Percentiles rank a stretch among this genome's conserved stretches.
phyloP scores from a whole-genome alignment of 2,888 invertebrate species.

The Stomorhina lunata region DNA sequence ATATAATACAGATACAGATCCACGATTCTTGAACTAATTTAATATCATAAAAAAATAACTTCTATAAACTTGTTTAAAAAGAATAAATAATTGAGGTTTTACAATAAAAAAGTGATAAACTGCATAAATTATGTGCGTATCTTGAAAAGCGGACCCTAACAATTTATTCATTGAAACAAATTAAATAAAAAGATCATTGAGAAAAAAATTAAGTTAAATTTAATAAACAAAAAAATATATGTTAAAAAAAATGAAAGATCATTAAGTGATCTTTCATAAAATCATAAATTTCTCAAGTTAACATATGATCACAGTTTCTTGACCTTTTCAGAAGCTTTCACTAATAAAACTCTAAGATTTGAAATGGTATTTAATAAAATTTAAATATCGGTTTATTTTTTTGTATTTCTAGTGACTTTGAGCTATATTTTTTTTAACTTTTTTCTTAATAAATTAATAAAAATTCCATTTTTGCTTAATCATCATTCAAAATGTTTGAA shows the following conservation, averaged over 20 bases:
- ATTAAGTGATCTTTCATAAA: neutral
- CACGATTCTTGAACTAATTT: too few species aligned
- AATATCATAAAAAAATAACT: too few species aligned
- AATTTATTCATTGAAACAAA: constrained; percentile 43
- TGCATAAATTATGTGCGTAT: constrained; percentile 44
- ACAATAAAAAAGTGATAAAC: constrained; percentile 5
- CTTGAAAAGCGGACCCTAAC: neutral
- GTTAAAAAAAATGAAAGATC: neutral
- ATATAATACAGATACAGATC: too few species aligned
- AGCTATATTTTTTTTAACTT: constrained; percentile 27
- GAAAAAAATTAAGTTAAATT: neutral
- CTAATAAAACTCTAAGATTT: too few species aligned
- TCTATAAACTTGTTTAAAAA: too few species aligned
- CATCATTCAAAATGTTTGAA: neutral
- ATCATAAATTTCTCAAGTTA: too few species aligned
- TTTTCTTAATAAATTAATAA: neutral
- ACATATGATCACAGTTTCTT: neutral
- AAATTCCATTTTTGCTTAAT: constrained; percentile 33
- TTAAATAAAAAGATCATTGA: constrained; percentile 4
- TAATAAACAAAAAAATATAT: neutral
- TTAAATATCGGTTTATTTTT: too few species aligned
- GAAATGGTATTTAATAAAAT: too few species aligned
- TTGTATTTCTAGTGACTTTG: too few species aligned
- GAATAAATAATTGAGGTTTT: too few species aligned
- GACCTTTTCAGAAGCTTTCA: neutral